These are phyloP conservation scores for Schlechtendalia chinensis DNA, from an alignment of 1,140 invertebrate genomes.

Conservation along the genomic window DNA sequence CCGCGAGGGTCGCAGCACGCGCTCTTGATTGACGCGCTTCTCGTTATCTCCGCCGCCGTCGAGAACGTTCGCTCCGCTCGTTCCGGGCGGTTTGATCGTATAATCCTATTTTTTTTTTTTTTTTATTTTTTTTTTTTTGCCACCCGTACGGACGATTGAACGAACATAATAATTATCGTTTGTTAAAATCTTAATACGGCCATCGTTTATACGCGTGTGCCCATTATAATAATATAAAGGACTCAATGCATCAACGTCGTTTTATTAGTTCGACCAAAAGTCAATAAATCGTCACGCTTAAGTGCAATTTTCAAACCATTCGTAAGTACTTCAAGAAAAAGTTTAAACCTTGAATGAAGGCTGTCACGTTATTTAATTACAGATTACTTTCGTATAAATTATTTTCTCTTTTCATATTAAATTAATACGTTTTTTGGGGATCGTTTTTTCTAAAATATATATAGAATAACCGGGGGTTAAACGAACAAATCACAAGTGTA, in stretches of 20 bases:
- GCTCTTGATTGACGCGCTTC: background rate
- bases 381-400: too few relatives aligned
- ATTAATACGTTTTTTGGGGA: too few relatives aligned
- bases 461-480: too few relatives aligned
- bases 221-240: background rate
- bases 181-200: background rate
- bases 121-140: background rate
- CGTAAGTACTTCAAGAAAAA: too few relatives aligned
- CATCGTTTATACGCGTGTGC: background rate
- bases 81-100: slow-evolving; percentile 5
- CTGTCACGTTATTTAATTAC: too few relatives aligned
- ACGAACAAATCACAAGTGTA: too few relatives aligned
- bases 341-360: too few relatives aligned
- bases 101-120: background rate
- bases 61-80: background rate
- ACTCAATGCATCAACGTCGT: background rate
- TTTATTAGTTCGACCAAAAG: background rate
- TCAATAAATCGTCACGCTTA: background rate
- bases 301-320: too few relatives aligned
- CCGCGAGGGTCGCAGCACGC: too few relatives aligned
- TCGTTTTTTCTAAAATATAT: too few relatives aligned
- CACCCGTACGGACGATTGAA: background rate
- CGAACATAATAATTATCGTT: slow-evolving; percentile 11
- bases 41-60: background rate
- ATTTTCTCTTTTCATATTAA: too few relatives aligned